A percentile compares a stretch with the other conserved stretches of the same genome.
Conservation (phyloP, 2,888 invertebrate genomes). For the Phortica magna region DNA sequence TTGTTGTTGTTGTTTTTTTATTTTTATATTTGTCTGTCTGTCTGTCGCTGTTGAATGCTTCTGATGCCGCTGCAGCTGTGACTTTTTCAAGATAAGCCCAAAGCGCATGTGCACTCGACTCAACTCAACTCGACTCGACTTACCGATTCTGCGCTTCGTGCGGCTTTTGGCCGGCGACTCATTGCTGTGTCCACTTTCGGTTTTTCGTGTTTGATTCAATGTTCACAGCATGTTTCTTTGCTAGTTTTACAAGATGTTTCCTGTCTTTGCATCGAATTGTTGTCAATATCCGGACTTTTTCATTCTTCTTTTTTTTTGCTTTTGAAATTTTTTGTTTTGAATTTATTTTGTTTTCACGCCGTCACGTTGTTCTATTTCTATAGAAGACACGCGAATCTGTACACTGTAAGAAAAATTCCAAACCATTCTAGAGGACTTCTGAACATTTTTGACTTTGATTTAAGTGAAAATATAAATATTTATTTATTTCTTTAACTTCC, state of each 20-base stretch:
- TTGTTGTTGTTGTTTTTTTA: slow-evolving; percentile 5
- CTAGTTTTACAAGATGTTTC: slow-evolving; percentile 78
- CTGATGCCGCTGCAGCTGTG: slow-evolving; percentile 31
- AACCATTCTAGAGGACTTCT: too few species aligned
- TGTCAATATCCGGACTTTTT: slow-evolving; percentile 73
- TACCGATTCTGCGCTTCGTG: neutral
- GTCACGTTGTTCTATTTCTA: neutral
- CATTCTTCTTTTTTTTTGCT: slow-evolving; percentile 13
- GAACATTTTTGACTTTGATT: too few species aligned
- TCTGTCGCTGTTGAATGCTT: slow-evolving; percentile 57
- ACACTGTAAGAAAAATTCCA: slow-evolving; percentile 24
- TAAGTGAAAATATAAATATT: too few species aligned
- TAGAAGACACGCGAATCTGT: slow-evolving; percentile 12
- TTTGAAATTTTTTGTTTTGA: neutral
- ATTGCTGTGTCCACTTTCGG: neutral
- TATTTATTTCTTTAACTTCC: neutral
- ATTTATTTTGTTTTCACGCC: neutral
- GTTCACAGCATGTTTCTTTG: slow-evolving; percentile 75
- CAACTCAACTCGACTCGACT: neutral
- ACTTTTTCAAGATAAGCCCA: slow-evolving; percentile 17
- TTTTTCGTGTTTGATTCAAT: slow-evolving; percentile 46
- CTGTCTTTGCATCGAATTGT: slow-evolving; percentile 78
- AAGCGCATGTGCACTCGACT: slow-evolving; percentile 23
- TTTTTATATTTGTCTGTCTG: too few species aligned
- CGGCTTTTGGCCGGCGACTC: neutral